phyloP scores from a whole-genome alignment of 2,888 invertebrate genomes.

The Branchipolynoe longqiensis region DNA sequence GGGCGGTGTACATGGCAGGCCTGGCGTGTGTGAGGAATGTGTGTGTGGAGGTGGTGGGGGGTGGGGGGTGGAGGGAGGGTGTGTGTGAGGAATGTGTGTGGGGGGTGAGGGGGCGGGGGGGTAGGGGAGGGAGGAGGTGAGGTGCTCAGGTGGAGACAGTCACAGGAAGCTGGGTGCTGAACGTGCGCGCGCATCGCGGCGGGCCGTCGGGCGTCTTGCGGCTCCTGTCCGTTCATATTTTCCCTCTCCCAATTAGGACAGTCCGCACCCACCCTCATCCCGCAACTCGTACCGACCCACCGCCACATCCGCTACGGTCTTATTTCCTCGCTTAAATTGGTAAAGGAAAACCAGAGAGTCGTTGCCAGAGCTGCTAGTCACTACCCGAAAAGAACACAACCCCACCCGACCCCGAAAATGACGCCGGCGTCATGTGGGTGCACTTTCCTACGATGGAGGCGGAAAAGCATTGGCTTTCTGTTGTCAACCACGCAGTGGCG shows the following conservation, averaged over 20 bases:
- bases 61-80: neutral
- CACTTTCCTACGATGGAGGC: too few relatives aligned
- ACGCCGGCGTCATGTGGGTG: too few relatives aligned
- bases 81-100: neutral
- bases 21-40: neutral
- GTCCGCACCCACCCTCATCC: too few relatives aligned
- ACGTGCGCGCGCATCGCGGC: neutral
- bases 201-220: neutral
- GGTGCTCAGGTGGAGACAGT: neutral
- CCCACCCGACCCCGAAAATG: too few relatives aligned
- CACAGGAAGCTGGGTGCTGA: neutral
- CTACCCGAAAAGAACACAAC: too few relatives aligned
- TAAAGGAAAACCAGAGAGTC: constrained; percentile 38
- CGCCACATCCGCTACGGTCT: constrained; percentile 1
- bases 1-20: too few relatives aligned
- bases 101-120: neutral
- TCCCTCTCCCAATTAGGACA: too few relatives aligned
- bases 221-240: too few relatives aligned
- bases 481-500: constrained; percentile 4
- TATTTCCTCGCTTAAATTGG: constrained; percentile 49
- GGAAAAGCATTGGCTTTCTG: neutral
- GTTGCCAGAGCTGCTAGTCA: neutral
- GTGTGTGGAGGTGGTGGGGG: neutral
- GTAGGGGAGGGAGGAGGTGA: neutral
- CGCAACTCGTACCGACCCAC: neutral